Conservation (phyloP, 2,113 vertebrate species). For the Psilopsiagon aymara region DNA sequence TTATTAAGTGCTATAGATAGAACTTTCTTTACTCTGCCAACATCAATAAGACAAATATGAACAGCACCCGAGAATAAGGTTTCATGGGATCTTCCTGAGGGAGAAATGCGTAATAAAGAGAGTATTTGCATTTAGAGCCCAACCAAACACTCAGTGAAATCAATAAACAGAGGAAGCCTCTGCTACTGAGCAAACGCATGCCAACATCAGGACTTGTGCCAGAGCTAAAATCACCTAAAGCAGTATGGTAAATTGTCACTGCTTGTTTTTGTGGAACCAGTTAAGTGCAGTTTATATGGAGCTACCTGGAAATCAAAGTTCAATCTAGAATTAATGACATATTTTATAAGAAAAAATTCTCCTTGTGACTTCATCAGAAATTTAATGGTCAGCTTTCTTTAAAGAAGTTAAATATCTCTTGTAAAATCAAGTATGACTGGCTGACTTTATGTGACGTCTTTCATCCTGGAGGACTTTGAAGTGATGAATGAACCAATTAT, state of each 20-base stretch:
- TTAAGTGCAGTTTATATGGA: not conserved
- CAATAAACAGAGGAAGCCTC: not conserved
- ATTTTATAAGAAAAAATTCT: not conserved
- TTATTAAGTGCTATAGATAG: not conserved
- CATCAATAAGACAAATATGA: not conserved
- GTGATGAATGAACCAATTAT: slow-evolving; percentile 6
- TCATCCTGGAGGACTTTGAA: not conserved
- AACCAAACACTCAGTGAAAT: not conserved
- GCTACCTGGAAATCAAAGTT: not conserved
- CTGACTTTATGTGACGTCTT: not conserved
- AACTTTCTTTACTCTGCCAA: not conserved
- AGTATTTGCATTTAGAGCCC: not conserved
- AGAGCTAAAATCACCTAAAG: not conserved
- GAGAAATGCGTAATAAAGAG: not conserved
- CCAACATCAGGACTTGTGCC: not conserved
- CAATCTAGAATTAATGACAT: not conserved
- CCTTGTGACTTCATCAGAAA: not conserved
- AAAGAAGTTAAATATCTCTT: not conserved
- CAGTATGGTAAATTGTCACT: not conserved
- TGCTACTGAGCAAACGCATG: not conserved
- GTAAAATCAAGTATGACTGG: not conserved
- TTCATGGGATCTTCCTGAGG: not conserved
- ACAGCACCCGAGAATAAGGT: not conserved
- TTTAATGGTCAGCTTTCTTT: not conserved
- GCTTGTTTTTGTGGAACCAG: not conserved